phyloP scores from a whole-genome alignment of 2,113 vertebrate genomes.

The Tragelaphus buxtoni region DNA sequence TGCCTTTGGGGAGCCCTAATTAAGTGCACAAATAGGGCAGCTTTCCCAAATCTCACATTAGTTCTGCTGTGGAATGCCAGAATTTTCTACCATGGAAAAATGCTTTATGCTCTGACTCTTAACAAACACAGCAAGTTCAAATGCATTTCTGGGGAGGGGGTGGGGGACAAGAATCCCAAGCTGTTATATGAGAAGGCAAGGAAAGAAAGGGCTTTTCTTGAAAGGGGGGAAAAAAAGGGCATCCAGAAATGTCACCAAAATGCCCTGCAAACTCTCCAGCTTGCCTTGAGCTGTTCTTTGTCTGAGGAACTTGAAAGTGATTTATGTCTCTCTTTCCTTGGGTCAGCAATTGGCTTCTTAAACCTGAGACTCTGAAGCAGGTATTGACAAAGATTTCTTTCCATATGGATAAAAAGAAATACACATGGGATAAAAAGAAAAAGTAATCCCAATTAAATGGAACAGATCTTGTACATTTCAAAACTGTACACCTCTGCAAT shows the following conservation, averaged over 20 bases:
- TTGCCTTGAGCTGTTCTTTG: constrained; percentile 38
- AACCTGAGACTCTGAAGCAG: background rate
- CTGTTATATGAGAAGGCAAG: constrained; percentile 65
- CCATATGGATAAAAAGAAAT: background rate
- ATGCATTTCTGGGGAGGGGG: constrained; percentile 62
- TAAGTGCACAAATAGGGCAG: constrained; percentile 73
- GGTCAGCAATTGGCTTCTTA: background rate
- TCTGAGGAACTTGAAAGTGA: constrained; percentile 30
- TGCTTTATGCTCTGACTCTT: constrained; percentile 62
- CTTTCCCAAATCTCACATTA: constrained; percentile 75
- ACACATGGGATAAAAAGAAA: background rate
- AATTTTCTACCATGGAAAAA: constrained; percentile 72
- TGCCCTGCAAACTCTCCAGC: constrained; percentile 41
- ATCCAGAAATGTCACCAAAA: constrained; percentile 70
- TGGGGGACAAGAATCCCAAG: constrained; percentile 54
- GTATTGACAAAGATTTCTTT: background rate
- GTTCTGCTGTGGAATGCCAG: constrained; percentile 69
- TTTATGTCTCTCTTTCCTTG: background rate
- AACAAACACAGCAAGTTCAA: constrained; percentile 59
- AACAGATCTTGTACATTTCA: background rate
- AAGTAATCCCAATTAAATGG: background rate
- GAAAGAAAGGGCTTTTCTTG: constrained; percentile 69
- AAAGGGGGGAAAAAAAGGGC: constrained; percentile 60
- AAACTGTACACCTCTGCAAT: background rate
- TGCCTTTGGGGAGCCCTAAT: constrained; percentile 74